A percentile compares a stretch with the other conserved stretches of the same genome.
Conservation (phyloP, 1,140 invertebrate genomes). For the Sesamia nonagrioides region DNA sequence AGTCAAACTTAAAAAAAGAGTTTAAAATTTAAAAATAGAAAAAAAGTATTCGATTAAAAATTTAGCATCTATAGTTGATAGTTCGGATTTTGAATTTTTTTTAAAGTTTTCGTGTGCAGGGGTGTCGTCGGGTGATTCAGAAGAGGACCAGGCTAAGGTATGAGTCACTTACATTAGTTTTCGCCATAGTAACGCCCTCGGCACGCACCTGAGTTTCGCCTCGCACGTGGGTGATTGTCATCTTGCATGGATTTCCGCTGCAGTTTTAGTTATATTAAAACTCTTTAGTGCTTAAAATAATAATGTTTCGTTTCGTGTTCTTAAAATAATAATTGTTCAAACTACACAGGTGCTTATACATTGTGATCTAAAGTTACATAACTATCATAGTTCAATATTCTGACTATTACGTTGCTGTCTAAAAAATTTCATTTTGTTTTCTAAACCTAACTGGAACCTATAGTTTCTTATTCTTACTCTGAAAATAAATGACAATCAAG, state of each 20-base stretch:
- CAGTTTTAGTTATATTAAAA: not conserved
- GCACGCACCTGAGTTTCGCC: slow-evolving; percentile 63
- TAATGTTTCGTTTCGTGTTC: too few species aligned
- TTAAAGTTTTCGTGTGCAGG: slow-evolving; percentile 61
- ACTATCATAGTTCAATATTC: too few species aligned
- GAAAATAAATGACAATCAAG: not conserved
- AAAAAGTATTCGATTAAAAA: not conserved
- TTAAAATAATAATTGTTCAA: too few species aligned
- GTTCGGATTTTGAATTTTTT: slow-evolving; percentile 23
- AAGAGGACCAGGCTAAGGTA: slow-evolving; percentile 78
- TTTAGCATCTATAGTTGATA: not conserved
- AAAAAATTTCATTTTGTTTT: too few species aligned
- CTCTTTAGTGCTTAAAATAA: too few species aligned
- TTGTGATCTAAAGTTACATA: too few species aligned
- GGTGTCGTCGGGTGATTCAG: slow-evolving; percentile 78
- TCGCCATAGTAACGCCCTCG: slow-evolving; percentile 84
- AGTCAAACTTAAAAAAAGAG: slow-evolving; percentile 37
- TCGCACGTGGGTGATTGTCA: slow-evolving; percentile 29
- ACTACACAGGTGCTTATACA: too few species aligned
- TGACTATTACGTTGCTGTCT: too few species aligned
- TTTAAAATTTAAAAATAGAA: slow-evolving; percentile 36
- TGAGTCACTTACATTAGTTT: slow-evolving; percentile 74
- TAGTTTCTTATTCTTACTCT: too few species aligned
- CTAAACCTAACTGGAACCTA: too few species aligned
- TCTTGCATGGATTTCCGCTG: slow-evolving; percentile 14